Percentiles rank a stretch among this genome's conserved stretches.
Conservation (phyloP, 2,797 vertebrate species). For the Apogon hyalosoma region DNA sequence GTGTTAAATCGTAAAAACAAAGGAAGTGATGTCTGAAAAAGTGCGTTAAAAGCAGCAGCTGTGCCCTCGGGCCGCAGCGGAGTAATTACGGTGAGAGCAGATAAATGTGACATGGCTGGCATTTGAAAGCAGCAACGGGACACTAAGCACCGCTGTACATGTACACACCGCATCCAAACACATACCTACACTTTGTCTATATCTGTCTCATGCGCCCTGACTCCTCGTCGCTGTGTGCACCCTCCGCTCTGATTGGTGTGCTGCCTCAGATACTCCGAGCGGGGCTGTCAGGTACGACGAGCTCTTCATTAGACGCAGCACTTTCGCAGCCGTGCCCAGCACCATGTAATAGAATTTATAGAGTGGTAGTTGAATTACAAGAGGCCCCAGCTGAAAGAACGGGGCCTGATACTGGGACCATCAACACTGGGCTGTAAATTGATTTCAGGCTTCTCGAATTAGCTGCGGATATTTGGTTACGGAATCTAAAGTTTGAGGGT, state of each 20-base stretch:
- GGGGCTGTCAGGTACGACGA: slow-evolving; percentile 53
- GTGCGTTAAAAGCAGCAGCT: slow-evolving; percentile 2
- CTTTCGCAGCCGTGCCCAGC: slow-evolving; percentile 63
- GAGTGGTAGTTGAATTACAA: slow-evolving; percentile 75
- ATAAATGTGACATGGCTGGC: slow-evolving; percentile 15
- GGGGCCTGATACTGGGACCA: slow-evolving; percentile 44
- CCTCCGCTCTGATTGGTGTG: slow-evolving; percentile 37
- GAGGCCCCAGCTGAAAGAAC: slow-evolving; percentile 45
- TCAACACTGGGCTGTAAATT: slow-evolving; percentile 50
- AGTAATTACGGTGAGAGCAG: slow-evolving; percentile 1
- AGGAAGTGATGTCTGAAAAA: slow-evolving; percentile 4
- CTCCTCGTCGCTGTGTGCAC: slow-evolving; percentile 23
- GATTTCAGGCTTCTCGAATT: slow-evolving; percentile 69
- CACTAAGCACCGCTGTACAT: slow-evolving; percentile 14
- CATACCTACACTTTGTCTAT: slow-evolving; percentile 25
- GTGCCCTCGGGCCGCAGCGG: not conserved
- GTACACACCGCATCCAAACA: slow-evolving; percentile 9
- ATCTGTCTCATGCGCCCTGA: slow-evolving; percentile 18
- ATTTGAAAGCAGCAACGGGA: not conserved
- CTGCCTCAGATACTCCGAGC: slow-evolving; percentile 49
- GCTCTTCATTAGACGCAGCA: slow-evolving; percentile 73
- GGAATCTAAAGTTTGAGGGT: slow-evolving; percentile 64
- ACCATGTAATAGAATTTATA: slow-evolving; percentile 73
- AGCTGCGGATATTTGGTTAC: slow-evolving; percentile 63
- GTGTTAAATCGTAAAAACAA: slow-evolving; percentile 41